Conservation (phyloP, 2,888 invertebrate species). For the Chaitophorus viminalis region DNA sequence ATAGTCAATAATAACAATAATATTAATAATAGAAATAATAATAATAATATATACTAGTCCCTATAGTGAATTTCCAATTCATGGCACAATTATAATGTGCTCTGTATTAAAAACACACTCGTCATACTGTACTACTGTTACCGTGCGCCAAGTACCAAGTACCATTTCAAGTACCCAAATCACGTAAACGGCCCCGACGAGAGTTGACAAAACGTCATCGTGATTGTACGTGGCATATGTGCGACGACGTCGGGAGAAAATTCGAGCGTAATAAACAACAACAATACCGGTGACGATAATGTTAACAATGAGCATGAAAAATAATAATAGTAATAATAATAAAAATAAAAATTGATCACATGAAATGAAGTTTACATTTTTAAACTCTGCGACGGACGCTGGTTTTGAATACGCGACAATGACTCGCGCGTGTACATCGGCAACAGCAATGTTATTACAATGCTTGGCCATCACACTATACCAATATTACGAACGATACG, state of each 20-base stretch:
- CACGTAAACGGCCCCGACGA: conserved; percentile 20
- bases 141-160: not conserved
- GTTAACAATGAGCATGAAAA: not conserved
- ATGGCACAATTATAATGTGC: not conserved
- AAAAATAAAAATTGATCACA: not conserved
- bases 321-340: too few relatives aligned
- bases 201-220: not conserved
- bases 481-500: not conserved
- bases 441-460: not conserved
- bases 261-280: not conserved
- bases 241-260: not conserved
- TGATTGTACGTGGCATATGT: not conserved
- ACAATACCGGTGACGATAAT: not conserved
- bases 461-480: too few relatives aligned
- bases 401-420: not conserved
- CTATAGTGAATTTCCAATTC: not conserved
- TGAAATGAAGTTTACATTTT: not conserved
- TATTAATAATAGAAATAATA: not conserved
- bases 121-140: not conserved
- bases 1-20: not conserved
- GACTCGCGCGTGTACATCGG: not conserved
- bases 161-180: not conserved
- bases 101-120: not conserved
- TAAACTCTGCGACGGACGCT: not conserved
- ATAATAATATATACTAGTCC: not conserved